Conservation (phyloP, 2,113 vertebrate genomes). For the Grus americana region DNA sequence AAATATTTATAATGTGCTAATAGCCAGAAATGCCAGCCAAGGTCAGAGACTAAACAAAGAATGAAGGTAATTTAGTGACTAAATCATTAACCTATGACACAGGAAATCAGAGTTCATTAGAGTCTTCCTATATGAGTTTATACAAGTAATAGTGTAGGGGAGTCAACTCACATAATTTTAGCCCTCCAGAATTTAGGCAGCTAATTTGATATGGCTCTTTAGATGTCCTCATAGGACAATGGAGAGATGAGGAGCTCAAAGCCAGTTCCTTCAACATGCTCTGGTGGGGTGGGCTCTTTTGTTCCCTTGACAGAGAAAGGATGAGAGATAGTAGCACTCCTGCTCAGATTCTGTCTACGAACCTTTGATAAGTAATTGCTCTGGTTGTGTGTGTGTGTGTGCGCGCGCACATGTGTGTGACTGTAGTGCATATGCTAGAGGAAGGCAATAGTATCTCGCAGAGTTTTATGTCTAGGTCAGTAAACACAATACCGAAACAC, state of each 20-base stretch:
- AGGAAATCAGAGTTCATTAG: background rate
- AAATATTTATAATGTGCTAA: background rate
- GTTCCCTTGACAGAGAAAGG: background rate
- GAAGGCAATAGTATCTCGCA: background rate
- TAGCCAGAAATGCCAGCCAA: background rate
- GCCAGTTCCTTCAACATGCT: background rate
- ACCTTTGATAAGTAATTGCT: background rate
- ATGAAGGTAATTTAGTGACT: background rate
- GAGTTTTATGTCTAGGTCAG: background rate
- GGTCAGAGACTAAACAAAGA: background rate
- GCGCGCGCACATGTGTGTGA: background rate
- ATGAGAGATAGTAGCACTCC: background rate
- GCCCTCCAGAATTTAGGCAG: background rate
- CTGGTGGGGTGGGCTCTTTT: background rate
- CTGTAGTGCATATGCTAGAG: background rate
- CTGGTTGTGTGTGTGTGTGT: rapidly evolving
- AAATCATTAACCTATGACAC: background rate
- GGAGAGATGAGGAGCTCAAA: background rate
- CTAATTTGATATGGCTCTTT: background rate
- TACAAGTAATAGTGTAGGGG: background rate
- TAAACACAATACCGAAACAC: background rate
- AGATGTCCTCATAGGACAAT: background rate
- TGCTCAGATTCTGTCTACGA: background rate
- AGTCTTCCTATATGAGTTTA: background rate
- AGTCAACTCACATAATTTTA: background rate